Percentiles rank a stretch among this genome's conserved stretches.
Conservation (phyloP, 1,140 invertebrate genomes). For the Pinna nobilis region DNA sequence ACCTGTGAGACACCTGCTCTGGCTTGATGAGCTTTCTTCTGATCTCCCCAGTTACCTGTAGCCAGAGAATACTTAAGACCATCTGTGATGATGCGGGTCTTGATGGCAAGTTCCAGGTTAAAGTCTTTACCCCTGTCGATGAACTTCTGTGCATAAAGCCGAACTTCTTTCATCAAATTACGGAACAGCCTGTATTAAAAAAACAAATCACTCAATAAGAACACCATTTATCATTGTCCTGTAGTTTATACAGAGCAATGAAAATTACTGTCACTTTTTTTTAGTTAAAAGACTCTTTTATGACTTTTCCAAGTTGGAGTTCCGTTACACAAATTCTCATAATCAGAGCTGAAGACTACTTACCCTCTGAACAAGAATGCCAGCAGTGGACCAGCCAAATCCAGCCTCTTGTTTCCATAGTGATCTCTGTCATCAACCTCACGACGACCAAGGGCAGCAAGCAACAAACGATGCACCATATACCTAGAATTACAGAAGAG, state of each 20-base stretch:
- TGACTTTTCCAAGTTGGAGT: too few relatives aligned
- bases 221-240: too few relatives aligned
- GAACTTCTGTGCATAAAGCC: slow-evolving; percentile 99
- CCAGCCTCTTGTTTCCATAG: slow-evolving; percentile 98
- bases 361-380: slow-evolving; percentile 95
- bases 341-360: too few relatives aligned
- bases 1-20: slow-evolving; percentile 93
- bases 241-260: too few relatives aligned
- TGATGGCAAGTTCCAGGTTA: slow-evolving; percentile 97
- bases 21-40: slow-evolving; percentile 99
- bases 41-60: slow-evolving; percentile 99
- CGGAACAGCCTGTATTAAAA: slow-evolving; percentile 73
- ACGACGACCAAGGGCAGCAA: slow-evolving; percentile 94
- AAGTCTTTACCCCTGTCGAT: slow-evolving; percentile 99
- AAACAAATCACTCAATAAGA: too few relatives aligned
- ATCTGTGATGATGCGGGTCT: slow-evolving; percentile 98
- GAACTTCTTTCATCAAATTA: slow-evolving; percentile 79
- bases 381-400: slow-evolving; percentile 96
- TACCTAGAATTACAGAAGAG: slow-evolving; percentile 82
- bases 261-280: too few relatives aligned
- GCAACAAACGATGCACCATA: slow-evolving; percentile 96
- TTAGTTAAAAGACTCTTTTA: too few relatives aligned
- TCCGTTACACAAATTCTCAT: too few relatives aligned
- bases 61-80: slow-evolving; percentile 98
- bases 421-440: slow-evolving; percentile 99